Evolutionary conservation across 2,888 invertebrate genomes (phyloP), one percentile per base, ranked within the genome.

Genomic region (Copidosoma aretas): DNA sequence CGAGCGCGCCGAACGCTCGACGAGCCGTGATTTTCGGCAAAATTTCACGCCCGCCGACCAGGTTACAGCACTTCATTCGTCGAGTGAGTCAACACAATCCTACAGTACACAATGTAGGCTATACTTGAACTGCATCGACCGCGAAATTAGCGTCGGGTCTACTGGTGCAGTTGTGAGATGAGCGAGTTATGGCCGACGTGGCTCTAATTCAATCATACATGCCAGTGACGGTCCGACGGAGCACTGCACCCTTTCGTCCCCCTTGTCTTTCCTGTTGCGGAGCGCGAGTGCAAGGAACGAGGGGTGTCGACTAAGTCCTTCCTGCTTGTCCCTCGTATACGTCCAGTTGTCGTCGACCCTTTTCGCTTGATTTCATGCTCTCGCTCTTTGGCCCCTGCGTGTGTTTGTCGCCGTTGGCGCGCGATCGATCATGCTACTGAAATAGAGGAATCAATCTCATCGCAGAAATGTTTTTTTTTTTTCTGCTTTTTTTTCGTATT

Each of bases 141-240:
- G 17, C 49, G 10, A 64, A 77, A 78, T 75, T 78, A 75, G n/a
- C n/a, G n/a, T n/a, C n/a, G n/a, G n/a, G n/a, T 74, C 73, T 70
- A 67, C 72, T 72, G 70, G 41, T 57, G 43, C 46, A 56, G 70
- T 72, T 73, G 73, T 74, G 74, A 77, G 75, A 73, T 75, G 72
- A 67, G 71, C 73, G 72, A 75, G 77, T 77, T 77, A 75, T 75
- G 78, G 3, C 76, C 74, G 77, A 78, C 78, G 80, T 77, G 79
- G 80, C 78, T 79, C 78, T 80, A 80, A 80, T 80, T 80, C 79
- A 80, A 80, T 79, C 78, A 77, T 76, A 77, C 76, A 76, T 77
- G 75, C 71, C 77, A 75, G 70, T 70, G 62, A 72, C 8, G 43
- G 14, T 46, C 43, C 43, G 8, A 8, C 41, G 8, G 14, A 41